Evolutionary conservation across 2,888 invertebrate genomes (phyloP).

Genomic region (Netelia fuscicornis): DNA sequence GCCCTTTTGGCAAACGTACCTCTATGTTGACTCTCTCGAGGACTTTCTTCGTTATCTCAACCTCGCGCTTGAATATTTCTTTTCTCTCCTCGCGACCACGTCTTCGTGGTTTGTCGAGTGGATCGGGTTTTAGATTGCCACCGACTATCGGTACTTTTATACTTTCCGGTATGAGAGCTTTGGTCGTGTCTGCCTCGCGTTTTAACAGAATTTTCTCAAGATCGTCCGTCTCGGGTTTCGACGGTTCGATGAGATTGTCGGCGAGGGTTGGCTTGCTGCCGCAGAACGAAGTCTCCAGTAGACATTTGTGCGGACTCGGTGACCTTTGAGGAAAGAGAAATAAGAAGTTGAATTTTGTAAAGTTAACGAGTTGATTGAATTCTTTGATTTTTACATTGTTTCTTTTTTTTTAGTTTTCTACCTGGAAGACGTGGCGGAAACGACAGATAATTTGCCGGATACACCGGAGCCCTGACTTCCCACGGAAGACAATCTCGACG

Average conservation of each 20-base stretch:
- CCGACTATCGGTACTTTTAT: slow-evolving; percentile 85
- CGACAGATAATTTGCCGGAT: slow-evolving; percentile 83
- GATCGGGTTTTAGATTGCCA: slow-evolving; percentile 89
- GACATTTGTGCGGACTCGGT: slow-evolving; percentile 96
- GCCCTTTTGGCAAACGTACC: slow-evolving; percentile 72
- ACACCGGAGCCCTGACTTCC: slow-evolving; percentile 91
- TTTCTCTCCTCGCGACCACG: slow-evolving; percentile 82
- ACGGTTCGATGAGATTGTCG: slow-evolving; percentile 80
- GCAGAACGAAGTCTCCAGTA: slow-evolving; percentile 96
- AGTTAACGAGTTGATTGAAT: neutral
- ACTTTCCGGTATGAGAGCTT: slow-evolving; percentile 88
- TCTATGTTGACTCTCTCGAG: slow-evolving; percentile 83
- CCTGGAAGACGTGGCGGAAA: slow-evolving; percentile 83
- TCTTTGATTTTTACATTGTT: neutral
- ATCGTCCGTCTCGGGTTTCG: slow-evolving; percentile 87
- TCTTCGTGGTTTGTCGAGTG: slow-evolving; percentile 87
- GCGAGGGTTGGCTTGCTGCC: slow-evolving; percentile 90
- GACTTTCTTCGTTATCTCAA: slow-evolving; percentile 83
- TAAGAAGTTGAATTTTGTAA: neutral
- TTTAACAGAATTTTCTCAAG: slow-evolving; percentile 87
- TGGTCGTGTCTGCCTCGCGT: slow-evolving; percentile 88
- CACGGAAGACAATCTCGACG: slow-evolving; percentile 93
- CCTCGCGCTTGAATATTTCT: slow-evolving; percentile 83
- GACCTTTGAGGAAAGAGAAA: slow-evolving; percentile 85
- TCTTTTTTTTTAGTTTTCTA: slow-evolving; percentile 56